Percentiles rank a stretch among this genome's conserved stretches.
Conservation (phyloP, 2,888 invertebrate genomes). For the Ophion slaviceki region DNA sequence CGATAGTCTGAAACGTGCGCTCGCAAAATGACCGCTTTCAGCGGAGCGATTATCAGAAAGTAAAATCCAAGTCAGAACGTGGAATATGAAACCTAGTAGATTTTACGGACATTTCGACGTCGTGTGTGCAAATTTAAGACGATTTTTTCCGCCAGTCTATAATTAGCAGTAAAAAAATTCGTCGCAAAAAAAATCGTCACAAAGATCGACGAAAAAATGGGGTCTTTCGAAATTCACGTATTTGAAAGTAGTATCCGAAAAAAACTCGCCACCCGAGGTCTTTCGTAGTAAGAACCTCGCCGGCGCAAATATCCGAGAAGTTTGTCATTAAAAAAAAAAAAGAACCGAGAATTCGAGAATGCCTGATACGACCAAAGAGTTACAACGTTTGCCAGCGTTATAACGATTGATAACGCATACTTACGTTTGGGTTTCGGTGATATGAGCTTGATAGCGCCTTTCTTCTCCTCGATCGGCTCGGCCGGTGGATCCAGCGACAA, state of each 20-base stretch:
- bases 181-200: neutral
- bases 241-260: neutral
- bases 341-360: neutral
- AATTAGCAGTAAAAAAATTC: neutral
- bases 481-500: constrained; percentile 78
- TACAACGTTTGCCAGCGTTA: constrained; percentile 1
- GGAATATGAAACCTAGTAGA: neutral
- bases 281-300: neutral
- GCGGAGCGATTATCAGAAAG: neutral
- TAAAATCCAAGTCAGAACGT: neutral
- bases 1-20: neutral
- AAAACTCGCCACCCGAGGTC: neutral
- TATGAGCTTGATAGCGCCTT: constrained; percentile 93
- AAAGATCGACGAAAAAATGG: neutral
- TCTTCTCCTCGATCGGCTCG: constrained; percentile 86
- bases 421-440: constrained; percentile 96
- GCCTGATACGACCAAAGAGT: neutral
- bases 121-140: neutral
- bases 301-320: neutral
- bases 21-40: neutral
- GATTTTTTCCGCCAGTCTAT: neutral
- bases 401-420: constrained; percentile 84
- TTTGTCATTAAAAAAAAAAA: neutral
- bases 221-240: neutral
- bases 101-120: neutral